phyloP scores from a whole-genome alignment of 2,888 invertebrate species.

The Cephus spinipes region DNA sequence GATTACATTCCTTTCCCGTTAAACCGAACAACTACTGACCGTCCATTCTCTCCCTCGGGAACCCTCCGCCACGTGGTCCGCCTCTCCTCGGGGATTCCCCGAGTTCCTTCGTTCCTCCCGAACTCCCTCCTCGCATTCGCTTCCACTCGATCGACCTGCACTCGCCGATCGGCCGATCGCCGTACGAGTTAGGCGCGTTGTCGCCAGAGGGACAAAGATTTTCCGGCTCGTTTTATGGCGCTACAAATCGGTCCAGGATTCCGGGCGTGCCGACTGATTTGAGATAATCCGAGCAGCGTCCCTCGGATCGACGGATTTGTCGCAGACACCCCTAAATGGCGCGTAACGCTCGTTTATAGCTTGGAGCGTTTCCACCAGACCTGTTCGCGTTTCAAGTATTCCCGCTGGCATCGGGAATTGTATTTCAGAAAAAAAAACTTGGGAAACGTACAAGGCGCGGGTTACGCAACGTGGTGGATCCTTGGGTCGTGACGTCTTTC shows the following conservation, averaged over 20 bases:
- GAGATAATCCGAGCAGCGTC: slow-evolving; percentile 52
- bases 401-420: slow-evolving; percentile 39
- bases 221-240: slow-evolving; percentile 44
- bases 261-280: slow-evolving; percentile 60
- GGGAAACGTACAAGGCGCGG: slow-evolving; percentile 37
- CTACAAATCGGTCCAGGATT: slow-evolving; percentile 62
- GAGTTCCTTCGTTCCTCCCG: neutral
- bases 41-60: neutral
- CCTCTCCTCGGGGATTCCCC: neutral
- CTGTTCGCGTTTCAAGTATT: slow-evolving; percentile 25
- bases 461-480: slow-evolving; percentile 8
- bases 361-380: slow-evolving; percentile 20
- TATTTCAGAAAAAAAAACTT: slow-evolving; percentile 39
- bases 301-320: slow-evolving; percentile 54
- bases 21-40: slow-evolving; percentile 25
- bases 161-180: neutral
- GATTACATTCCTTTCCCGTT: slow-evolving; percentile 40
- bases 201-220: slow-evolving; percentile 11
- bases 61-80: slow-evolving; percentile 11
- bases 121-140: too few species aligned
- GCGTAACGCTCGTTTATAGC: slow-evolving; percentile 26
- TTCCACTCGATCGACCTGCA: neutral
- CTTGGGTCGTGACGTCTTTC: neutral
- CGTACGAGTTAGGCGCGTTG: neutral
- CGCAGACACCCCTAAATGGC: slow-evolving; percentile 61